These are phyloP conservation scores for Nemapogon koenigi DNA, from an alignment of 2,888 invertebrate genomes.

Conservation along the genomic window DNA sequence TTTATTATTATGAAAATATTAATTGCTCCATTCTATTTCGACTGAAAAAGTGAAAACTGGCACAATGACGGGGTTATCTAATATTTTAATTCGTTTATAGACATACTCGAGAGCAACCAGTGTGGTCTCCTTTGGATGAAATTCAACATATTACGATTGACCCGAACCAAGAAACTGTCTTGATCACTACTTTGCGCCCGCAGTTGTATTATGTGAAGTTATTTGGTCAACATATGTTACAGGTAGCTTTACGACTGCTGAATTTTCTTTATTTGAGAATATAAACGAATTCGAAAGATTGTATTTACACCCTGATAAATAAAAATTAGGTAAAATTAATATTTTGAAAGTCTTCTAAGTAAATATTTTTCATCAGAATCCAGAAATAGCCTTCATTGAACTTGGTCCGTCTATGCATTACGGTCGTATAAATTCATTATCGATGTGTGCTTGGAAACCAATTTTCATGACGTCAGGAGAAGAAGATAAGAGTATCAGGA, in stretches of 20 bases:
- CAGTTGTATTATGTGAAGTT: slow-evolving; percentile 74
- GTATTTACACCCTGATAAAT: no score
- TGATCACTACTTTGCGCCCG: slow-evolving; percentile 72
- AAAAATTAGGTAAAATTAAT: no score
- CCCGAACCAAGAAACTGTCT: slow-evolving; percentile 63
- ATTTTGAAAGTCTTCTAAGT: no score
- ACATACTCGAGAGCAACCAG: slow-evolving; percentile 48
- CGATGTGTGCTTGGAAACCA: slow-evolving; percentile 89
- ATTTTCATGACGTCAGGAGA: slow-evolving; percentile 84
- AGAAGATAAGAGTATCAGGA: slow-evolving; percentile 81
- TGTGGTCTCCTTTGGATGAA: slow-evolving; percentile 54
- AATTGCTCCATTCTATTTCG: no score
- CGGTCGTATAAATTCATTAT: slow-evolving; percentile 79
- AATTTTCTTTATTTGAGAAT: no score
- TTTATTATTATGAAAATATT: no score
- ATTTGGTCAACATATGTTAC: slow-evolving; percentile 67
- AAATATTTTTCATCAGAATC: slow-evolving; percentile 33
- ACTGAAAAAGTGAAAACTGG: no score
- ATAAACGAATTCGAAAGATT: no score
- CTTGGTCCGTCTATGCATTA: slow-evolving; percentile 81
- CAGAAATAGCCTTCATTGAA: slow-evolving; percentile 68
- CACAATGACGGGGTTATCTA: background rate
- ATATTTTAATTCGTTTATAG: slow-evolving; percentile 21
- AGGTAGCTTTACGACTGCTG: no score
- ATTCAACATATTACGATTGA: slow-evolving; percentile 66